Evolutionary conservation across 1,140 invertebrate species (phyloP).

Genomic region (Calephelis nemesis): DNA sequence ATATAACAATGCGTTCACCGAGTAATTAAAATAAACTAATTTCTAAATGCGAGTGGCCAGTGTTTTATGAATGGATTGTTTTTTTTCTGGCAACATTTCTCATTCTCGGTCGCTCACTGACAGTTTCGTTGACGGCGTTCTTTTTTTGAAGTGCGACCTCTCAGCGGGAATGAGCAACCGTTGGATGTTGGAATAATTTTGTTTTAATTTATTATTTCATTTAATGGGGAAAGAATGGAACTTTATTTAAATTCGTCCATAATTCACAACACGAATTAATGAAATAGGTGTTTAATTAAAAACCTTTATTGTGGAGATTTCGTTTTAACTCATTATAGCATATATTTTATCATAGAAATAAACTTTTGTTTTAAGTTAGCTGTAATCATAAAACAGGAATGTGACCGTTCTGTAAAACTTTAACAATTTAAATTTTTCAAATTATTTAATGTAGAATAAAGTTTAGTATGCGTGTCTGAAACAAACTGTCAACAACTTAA

Average conservation of each 20-base stretch:
- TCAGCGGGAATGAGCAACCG: constrained; percentile 67
- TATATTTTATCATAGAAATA: no score
- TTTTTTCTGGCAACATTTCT: constrained; percentile 72
- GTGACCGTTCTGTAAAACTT: no score
- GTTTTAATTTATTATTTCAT: constrained; percentile 61
- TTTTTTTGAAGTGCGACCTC: constrained; percentile 71
- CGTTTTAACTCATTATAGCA: no score
- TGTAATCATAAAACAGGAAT: no score
- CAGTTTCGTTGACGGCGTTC: constrained; percentile 64
- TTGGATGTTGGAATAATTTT: constrained; percentile 65
- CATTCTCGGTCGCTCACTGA: constrained; percentile 67
- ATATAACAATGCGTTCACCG: constrained; percentile 69
- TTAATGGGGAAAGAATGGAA: constrained; percentile 15
- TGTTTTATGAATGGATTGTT: constrained; percentile 68
- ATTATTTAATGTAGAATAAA: no score
- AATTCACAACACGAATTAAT: constrained; percentile 15
- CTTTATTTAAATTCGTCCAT: constrained; percentile 14
- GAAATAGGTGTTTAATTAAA: constrained; percentile 15
- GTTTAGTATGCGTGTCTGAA: no score
- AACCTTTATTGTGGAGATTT: not conserved
- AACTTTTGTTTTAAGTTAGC: no score
- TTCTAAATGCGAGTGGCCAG: constrained; percentile 64
- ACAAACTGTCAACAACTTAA: no score
- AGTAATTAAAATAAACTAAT: constrained; percentile 78
- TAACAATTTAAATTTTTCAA: no score